phyloP scores from a whole-genome alignment of 2,888 invertebrate species.

The Melanophora roralis region DNA sequence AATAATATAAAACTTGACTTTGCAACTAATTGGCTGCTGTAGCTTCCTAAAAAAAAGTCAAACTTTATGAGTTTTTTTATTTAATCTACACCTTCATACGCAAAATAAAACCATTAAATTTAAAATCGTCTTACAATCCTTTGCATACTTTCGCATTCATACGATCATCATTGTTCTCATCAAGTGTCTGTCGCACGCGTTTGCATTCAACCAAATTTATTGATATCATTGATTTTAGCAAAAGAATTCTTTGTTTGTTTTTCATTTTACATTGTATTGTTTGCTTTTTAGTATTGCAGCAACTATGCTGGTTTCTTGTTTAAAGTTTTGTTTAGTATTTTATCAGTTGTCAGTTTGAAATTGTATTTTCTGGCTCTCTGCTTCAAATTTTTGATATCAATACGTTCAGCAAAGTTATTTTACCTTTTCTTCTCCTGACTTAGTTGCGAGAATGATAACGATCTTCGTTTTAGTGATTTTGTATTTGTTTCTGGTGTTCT shows the following conservation, averaged over 20 bases:
- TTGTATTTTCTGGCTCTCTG: background rate
- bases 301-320: constrained; percentile 58
- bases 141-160: background rate
- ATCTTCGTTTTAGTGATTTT: constrained; percentile 51
- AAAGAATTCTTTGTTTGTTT: constrained; percentile 44
- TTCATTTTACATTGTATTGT: constrained; percentile 37
- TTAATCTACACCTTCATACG: constrained; percentile 40
- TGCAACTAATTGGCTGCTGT: too few relatives aligned
- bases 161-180: constrained; percentile 35
- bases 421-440: constrained; percentile 2
- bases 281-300: constrained; percentile 46
- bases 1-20: too few relatives aligned
- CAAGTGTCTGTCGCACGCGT: constrained; percentile 71
- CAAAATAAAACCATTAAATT: constrained; percentile 11
- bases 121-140: constrained; percentile 1
- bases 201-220: constrained; percentile 75
- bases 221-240: constrained; percentile 70
- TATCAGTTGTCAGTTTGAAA: constrained; percentile 60
- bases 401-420: constrained; percentile 39
- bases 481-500: constrained; percentile 17
- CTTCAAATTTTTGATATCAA: constrained; percentile 33
- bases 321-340: constrained; percentile 60
- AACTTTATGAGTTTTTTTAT: constrained; percentile 34
- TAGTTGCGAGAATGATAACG: constrained; percentile 58
- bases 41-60: background rate